A percentile compares a stretch with the other conserved stretches of the same genome.
Evolutionary conservation across 2,113 vertebrate genomes (phyloP).

Genomic region (Accipiter virgatus): DNA sequence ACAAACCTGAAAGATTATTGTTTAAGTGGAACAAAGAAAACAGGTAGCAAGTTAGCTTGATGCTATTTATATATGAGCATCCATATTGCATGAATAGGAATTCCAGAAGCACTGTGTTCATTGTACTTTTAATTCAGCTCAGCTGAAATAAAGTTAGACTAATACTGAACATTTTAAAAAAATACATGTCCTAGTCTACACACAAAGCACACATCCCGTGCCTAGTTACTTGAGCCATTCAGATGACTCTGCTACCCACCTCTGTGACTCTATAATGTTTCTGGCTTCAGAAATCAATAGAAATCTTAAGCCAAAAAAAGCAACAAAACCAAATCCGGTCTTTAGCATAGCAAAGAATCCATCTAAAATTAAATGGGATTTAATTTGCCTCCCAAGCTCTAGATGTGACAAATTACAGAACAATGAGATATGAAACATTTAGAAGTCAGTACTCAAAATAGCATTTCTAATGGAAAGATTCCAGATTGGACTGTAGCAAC

Average conservation of each 20-base stretch:
- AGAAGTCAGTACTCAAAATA: constrained; percentile 29
- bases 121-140: background rate
- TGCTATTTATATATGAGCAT: background rate
- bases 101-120: background rate
- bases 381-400: background rate
- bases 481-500: constrained; percentile 28
- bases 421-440: background rate
- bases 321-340: background rate
- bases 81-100: background rate
- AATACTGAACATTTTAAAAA: background rate
- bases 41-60: background rate
- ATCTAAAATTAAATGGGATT: constrained; percentile 28
- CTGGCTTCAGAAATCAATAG: background rate
- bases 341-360: background rate
- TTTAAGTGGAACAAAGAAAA: background rate
- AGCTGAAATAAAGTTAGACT: background rate
- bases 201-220: background rate
- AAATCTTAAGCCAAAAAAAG: background rate
- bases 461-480: constrained; percentile 38
- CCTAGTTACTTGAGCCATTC: background rate
- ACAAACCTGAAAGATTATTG: background rate
- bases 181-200: background rate
- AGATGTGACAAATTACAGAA: constrained; percentile 33
- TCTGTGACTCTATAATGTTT: background rate
- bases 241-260: background rate